Evolutionary conservation across 2,797 vertebrate genomes (phyloP).

Genomic region (Enteromius paludinosus): DNA sequence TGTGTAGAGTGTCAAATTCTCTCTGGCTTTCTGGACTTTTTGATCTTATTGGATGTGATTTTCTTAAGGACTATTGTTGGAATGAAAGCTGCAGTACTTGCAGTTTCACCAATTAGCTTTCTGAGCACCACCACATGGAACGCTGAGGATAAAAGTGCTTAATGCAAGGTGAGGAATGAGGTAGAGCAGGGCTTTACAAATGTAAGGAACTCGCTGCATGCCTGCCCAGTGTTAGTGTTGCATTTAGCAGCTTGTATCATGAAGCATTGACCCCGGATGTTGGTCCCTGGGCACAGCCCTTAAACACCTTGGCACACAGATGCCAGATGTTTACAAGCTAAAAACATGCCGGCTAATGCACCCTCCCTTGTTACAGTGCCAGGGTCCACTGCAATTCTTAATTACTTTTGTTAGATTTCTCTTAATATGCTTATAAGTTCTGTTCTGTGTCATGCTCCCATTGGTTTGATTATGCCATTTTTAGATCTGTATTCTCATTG

Average conservation of each 20-base stretch:
- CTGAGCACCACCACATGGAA: slow-evolving; percentile 1
- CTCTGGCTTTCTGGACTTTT: not conserved
- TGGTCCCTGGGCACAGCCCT: slow-evolving; percentile 61
- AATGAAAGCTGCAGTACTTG: slow-evolving; percentile 15
- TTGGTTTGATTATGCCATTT: too few species aligned
- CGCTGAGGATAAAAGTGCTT: slow-evolving; percentile 25
- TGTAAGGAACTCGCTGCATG: not conserved
- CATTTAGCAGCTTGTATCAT: not conserved
- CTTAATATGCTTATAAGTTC: not conserved
- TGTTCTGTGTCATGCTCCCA: too few species aligned
- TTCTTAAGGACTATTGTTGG: slow-evolving; percentile 22
- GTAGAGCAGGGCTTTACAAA: slow-evolving; percentile 39
- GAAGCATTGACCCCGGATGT: slow-evolving; percentile 55
- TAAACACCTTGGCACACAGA: slow-evolving; percentile 56
- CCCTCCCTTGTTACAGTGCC: not conserved
- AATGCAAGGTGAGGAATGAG: slow-evolving; percentile 38
- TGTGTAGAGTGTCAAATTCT: slow-evolving; percentile 12
- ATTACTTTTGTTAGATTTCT: slow-evolving; percentile 29
- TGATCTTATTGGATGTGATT: slow-evolving; percentile 38
- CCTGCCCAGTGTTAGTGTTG: not conserved
- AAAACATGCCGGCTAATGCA: slow-evolving; percentile 28
- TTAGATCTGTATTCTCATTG: too few species aligned
- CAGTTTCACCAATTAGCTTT: slow-evolving; percentile 44
- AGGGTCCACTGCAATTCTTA: slow-evolving; percentile 41
- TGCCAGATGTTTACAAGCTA: slow-evolving; percentile 68